Evolutionary conservation across 1,140 invertebrate species (phyloP).

Genomic region (Leptinotarsa texana): DNA sequence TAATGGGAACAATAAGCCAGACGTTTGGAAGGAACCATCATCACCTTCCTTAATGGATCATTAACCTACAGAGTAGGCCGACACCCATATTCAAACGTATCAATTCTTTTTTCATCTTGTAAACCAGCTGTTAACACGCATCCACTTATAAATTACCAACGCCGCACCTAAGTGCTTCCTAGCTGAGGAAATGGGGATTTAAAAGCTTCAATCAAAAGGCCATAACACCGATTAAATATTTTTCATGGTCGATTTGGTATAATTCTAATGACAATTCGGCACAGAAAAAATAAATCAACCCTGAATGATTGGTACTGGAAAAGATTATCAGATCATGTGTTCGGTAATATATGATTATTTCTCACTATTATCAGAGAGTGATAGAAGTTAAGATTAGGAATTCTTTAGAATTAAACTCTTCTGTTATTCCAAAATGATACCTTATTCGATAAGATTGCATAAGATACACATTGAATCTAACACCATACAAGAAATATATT

Average conservation of each 20-base stretch:
- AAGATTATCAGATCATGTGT: too few species aligned
- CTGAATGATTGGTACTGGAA: too few species aligned
- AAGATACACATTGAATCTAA: too few species aligned
- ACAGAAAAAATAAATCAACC: too few species aligned
- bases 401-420: too few species aligned
- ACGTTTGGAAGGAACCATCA: neutral
- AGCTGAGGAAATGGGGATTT: neutral
- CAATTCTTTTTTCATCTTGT: slow-evolving; percentile 8
- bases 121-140: slow-evolving; percentile 5
- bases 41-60: slow-evolving; percentile 4
- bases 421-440: too few species aligned
- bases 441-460: too few species aligned
- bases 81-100: slow-evolving; percentile 5
- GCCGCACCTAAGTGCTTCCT: slow-evolving; percentile 4
- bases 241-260: neutral
- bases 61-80: slow-evolving; percentile 5
- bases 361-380: too few species aligned
- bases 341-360: too few species aligned
- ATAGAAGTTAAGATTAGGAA: too few species aligned
- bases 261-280: too few species aligned
- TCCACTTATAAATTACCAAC: neutral
- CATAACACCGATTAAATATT: slow-evolving; percentile 3
- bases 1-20: neutral
- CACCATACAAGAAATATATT: too few species aligned
- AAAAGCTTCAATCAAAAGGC: neutral